Percentiles rank a stretch among this genome's conserved stretches.
Evolutionary conservation across 2,888 invertebrate species (phyloP).

Genomic region (Aelia acuminata): DNA sequence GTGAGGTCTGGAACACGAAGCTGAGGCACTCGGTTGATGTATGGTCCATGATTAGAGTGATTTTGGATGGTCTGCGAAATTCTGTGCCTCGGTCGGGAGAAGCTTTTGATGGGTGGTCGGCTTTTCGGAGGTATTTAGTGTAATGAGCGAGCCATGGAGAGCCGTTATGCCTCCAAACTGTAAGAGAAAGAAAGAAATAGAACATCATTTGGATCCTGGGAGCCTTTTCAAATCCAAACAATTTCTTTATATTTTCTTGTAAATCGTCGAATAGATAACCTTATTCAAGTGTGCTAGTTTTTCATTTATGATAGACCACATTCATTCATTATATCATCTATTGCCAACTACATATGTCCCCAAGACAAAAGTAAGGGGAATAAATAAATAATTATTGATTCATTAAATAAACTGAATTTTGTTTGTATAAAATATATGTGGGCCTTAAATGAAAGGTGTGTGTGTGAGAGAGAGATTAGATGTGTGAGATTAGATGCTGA

Average conservation of each 20-base stretch:
- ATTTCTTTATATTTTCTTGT: background rate
- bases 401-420: no score
- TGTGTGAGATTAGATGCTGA: no score
- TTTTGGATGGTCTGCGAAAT: background rate
- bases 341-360: no score
- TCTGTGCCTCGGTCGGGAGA: background rate
- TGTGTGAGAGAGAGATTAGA: no score
- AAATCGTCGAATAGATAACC: no score
- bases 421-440: no score
- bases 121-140: conserved; percentile 1
- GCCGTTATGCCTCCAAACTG: background rate
- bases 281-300: no score
- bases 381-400: no score
- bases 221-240: background rate
- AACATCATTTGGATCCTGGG: background rate
- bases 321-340: no score
- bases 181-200: background rate
- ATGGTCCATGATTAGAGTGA: conserved; percentile 21
- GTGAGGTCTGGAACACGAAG: background rate
- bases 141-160: background rate
- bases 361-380: no score
- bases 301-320: no score
- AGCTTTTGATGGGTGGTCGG: conserved; percentile 2
- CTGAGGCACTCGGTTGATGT: background rate
- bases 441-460: no score